Conservation (phyloP, 2,888 invertebrate genomes). For the Acleris literana region DNA sequence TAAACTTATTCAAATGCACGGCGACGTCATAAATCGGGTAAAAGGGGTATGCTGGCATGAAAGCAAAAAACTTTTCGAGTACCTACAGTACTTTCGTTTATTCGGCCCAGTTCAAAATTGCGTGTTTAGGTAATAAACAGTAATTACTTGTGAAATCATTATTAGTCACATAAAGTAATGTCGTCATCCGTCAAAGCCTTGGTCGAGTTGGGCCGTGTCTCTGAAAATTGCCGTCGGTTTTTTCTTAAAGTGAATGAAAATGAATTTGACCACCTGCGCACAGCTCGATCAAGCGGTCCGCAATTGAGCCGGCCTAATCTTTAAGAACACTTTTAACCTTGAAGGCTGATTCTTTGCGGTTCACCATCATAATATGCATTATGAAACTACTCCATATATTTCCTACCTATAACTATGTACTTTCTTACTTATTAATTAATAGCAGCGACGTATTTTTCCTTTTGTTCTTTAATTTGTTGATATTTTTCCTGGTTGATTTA, state of each 20-base stretch:
- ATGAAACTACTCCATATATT: too few relatives aligned
- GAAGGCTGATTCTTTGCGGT: background rate
- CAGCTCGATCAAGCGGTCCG: slow-evolving; percentile 59
- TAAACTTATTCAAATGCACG: slow-evolving; percentile 81
- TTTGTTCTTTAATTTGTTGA: too few relatives aligned
- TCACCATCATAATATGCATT: too few relatives aligned
- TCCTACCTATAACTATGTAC: too few relatives aligned
- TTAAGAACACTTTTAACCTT: slow-evolving; percentile 48
- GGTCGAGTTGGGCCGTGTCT: background rate
- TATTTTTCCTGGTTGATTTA: too few relatives aligned
- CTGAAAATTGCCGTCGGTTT: too few relatives aligned
- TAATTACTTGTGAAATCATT: too few relatives aligned
- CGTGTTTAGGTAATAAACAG: background rate
- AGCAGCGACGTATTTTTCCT: too few relatives aligned
- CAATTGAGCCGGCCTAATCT: slow-evolving; percentile 60
- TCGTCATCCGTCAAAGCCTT: background rate
- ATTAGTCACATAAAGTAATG: too few relatives aligned
- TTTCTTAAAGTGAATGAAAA: slow-evolving; percentile 55
- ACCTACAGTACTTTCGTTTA: too few relatives aligned
- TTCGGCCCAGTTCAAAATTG: background rate
- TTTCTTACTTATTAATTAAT: too few relatives aligned
- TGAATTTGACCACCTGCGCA: slow-evolving; percentile 70
- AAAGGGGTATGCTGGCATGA: slow-evolving; percentile 72
- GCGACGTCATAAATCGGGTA: slow-evolving; percentile 74
- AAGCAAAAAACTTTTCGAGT: slow-evolving; percentile 48